Conservation (phyloP, 1,140 invertebrate species). For the Goniozus legneri region DNA sequence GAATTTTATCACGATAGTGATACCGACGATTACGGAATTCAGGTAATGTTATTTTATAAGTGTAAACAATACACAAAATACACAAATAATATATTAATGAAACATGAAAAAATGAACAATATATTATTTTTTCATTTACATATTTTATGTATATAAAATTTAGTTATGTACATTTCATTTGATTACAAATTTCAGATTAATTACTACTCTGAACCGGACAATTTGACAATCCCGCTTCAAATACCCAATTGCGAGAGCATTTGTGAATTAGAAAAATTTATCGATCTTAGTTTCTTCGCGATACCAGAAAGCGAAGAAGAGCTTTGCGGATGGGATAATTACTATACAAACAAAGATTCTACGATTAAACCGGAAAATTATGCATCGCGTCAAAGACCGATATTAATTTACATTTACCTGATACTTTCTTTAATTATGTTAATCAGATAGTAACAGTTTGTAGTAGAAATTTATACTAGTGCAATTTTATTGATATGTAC, state of each 20-base stretch:
- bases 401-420: neutral
- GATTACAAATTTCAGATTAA: constrained; percentile 25
- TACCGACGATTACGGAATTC: constrained; percentile 26
- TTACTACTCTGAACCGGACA: constrained; percentile 23
- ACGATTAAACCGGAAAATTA: neutral
- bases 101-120: neutral
- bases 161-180: neutral
- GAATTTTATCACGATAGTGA: constrained; percentile 34
- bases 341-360: neutral
- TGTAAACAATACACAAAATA: neutral
- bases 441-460: neutral
- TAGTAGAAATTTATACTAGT: neutral
- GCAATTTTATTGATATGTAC: neutral
- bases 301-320: constrained; percentile 17
- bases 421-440: neutral
- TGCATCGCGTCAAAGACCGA: neutral
- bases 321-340: constrained; percentile 19
- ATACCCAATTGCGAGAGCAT: constrained; percentile 25
- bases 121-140: neutral
- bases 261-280: constrained; percentile 28
- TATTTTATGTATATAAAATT: neutral
- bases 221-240: constrained; percentile 11
- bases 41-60: constrained; percentile 21
- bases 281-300: constrained; percentile 5
- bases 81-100: neutral